A percentile compares a stretch with the other conserved stretches of the same genome.
Evolutionary conservation across 2,888 invertebrate species (phyloP).

Genomic region (Rhodophaea formosa): DNA sequence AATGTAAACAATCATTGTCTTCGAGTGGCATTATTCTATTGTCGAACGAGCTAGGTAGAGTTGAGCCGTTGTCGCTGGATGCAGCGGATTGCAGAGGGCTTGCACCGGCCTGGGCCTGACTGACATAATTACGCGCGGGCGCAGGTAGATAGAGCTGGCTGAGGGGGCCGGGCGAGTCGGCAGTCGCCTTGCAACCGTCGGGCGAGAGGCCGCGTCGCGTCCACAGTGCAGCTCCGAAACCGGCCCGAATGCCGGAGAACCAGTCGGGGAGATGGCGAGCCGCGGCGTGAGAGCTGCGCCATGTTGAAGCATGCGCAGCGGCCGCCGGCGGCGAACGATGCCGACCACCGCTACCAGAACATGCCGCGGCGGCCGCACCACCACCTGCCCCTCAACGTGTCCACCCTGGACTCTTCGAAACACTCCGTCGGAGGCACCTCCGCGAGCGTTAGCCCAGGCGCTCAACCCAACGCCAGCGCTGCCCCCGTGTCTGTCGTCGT

Average conservation of each 20-base stretch:
- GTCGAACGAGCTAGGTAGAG: slow-evolving; percentile 44
- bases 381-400: slow-evolving; percentile 84
- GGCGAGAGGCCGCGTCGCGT: slow-evolving; percentile 46
- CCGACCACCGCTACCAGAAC: slow-evolving; percentile 79
- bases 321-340: slow-evolving; percentile 78
- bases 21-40: slow-evolving; percentile 44
- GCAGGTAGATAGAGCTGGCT: slow-evolving; percentile 50
- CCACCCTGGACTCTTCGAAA: slow-evolving; percentile 85
- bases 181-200: slow-evolving; percentile 61
- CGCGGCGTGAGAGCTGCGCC: slow-evolving; percentile 66
- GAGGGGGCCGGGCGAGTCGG: slow-evolving; percentile 30
- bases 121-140: slow-evolving; percentile 64
- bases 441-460: slow-evolving; percentile 81
- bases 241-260: slow-evolving; percentile 65
- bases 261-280: slow-evolving; percentile 72
- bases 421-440: slow-evolving; percentile 82
- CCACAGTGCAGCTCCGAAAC: slow-evolving; percentile 30
- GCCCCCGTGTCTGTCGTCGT: slow-evolving; percentile 51
- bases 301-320: slow-evolving; percentile 88
- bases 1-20: slow-evolving; percentile 31
- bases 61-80: slow-evolving; percentile 22
- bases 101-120: slow-evolving; percentile 56
- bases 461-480: slow-evolving; percentile 42
- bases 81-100: slow-evolving; percentile 38
- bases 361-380: slow-evolving; percentile 81